Evolutionary conservation across 2,888 invertebrate genomes (phyloP).

Genomic region (Trimorus sp.): DNA sequence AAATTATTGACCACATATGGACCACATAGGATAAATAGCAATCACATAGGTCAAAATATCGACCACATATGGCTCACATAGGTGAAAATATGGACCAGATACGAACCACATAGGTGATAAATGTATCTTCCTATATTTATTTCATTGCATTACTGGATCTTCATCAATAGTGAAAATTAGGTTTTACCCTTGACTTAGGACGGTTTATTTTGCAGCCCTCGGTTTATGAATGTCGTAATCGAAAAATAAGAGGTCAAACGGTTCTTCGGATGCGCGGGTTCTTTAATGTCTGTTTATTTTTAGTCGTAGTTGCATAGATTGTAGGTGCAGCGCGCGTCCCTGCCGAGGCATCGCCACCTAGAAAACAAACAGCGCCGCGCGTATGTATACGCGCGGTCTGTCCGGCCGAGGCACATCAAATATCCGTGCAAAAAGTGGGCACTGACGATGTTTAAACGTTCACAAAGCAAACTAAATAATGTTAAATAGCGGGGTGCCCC

Average conservation of each 20-base stretch:
- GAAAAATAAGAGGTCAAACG: conserved; percentile 55
- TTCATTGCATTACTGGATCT: too few species aligned
- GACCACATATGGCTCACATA: too few species aligned
- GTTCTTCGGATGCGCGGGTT: conserved; percentile 32
- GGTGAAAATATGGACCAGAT: too few species aligned
- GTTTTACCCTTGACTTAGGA: too few species aligned
- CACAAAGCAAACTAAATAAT: conserved; percentile 81
- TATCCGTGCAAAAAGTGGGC: conserved; percentile 76
- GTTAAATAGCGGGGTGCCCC: conserved; percentile 79
- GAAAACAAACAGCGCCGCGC: conserved; percentile 76
- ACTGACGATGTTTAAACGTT: conserved; percentile 78
- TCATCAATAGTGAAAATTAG: too few species aligned
- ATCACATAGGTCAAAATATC: too few species aligned
- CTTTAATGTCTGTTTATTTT: conserved; percentile 66
- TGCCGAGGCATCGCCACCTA: conserved; percentile 68
- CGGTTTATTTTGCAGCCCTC: conserved; percentile 22
- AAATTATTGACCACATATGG: too few species aligned
- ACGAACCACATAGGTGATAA: too few species aligned
- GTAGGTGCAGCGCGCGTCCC: conserved; percentile 62
- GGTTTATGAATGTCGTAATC: conserved; percentile 25
- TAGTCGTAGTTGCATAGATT: conserved; percentile 63
- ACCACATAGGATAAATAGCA: too few species aligned
- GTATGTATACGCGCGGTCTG: conserved; percentile 68
- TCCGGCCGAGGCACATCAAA: conserved; percentile 74
- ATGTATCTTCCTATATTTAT: too few species aligned